A percentile compares a stretch with the other conserved stretches of the same genome.
These are phyloP conservation scores for Planiliza haematocheilus DNA, from an alignment of 2,113 vertebrate species.

Conservation along the genomic window DNA sequence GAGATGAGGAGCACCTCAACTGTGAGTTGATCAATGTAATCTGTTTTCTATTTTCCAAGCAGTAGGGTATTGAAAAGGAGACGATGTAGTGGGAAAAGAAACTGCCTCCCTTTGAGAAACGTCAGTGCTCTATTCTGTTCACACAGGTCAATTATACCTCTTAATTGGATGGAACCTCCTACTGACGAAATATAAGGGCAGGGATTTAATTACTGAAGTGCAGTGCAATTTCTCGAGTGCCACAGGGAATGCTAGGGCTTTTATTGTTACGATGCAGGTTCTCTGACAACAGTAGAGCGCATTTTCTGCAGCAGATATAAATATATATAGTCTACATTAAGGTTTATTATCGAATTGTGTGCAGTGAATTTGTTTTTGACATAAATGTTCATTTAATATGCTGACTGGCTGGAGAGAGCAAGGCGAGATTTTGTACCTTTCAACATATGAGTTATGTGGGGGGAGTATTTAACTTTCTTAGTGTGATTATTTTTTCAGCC, in stretches of 20 bases:
- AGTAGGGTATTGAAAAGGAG: constrained; percentile 48
- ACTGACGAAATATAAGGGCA: constrained; percentile 55
- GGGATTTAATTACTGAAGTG: constrained; percentile 64
- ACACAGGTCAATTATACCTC: constrained; percentile 70
- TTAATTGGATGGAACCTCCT: constrained; percentile 67
- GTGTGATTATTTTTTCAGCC: neutral
- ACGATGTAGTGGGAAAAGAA: constrained; percentile 61
- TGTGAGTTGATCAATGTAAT: constrained; percentile 82
- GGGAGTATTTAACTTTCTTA: constrained; percentile 14
- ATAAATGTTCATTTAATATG: constrained; percentile 33
- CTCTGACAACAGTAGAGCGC: constrained; percentile 49
- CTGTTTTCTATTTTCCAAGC: constrained; percentile 55
- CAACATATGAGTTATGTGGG: constrained; percentile 18
- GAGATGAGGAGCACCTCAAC: constrained; percentile 71
- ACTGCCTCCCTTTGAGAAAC: constrained; percentile 36
- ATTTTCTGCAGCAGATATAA: constrained; percentile 40
- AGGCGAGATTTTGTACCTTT: constrained; percentile 16
- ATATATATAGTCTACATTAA: constrained; percentile 34
- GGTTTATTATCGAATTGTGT: constrained; percentile 58
- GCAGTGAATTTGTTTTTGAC: constrained; percentile 47
- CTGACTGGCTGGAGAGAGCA: constrained; percentile 18
- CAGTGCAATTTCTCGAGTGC: constrained; percentile 49
- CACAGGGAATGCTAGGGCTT: constrained; percentile 54
- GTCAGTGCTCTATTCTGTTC: constrained; percentile 44
- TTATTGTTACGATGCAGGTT: constrained; percentile 59